Base-by-base conservation (phyloP, 2,797 vertebrate genomes). In the Rhinogobio ventralis region DNA sequence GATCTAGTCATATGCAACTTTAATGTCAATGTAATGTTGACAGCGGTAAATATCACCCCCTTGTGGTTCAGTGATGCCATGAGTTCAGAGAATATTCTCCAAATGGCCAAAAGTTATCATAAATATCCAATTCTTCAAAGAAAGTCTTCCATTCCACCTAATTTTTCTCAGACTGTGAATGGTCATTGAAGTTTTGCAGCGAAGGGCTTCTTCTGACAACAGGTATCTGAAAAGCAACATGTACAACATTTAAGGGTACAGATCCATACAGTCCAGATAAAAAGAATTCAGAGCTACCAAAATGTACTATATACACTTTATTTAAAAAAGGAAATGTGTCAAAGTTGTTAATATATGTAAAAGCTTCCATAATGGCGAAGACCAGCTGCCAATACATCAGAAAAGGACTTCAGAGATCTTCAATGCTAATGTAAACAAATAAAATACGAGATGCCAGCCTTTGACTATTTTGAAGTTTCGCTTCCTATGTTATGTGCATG, bases 161-260 rank as follows among this genome's bases (percentile, higher is more conserved):
- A 36, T 71, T 60, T 84, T 88, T 89, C 71, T 83, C 83, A 67
- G 68, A 84, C 64, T 82, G 86, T 79, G 55, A 79, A 64, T 55
- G 85, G 66, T 87, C 33, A 14, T 74, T 82, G 80, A 88, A 82
- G 71, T 86, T 87, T 83, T 86, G 87, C 57, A 90, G 85, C n/a
- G 88, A 89, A 25, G 81, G 83, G 74, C 74, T 88, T 84, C 84
- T 87, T 84, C 81, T 75, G 62, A 87, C 77, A 64, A 89, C 49
- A 72, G 82, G 83, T 53, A 88, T 84, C 89, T 90, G 86, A 60
- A 89, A 88, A 62, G 76, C 81, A 87, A 86, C 74, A 86, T 82
- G 60, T 64, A 85, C 7, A 77, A 20, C 46, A 86, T 78, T 83
- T 83, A 69, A 85, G 74, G 66, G 51, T 46, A 78, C 46, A 77